A percentile compares a stretch with the other conserved stretches of the same genome.
Evolutionary conservation across 2,797 vertebrate genomes (phyloP).

Genomic region (Myiotriccus ornatus): DNA sequence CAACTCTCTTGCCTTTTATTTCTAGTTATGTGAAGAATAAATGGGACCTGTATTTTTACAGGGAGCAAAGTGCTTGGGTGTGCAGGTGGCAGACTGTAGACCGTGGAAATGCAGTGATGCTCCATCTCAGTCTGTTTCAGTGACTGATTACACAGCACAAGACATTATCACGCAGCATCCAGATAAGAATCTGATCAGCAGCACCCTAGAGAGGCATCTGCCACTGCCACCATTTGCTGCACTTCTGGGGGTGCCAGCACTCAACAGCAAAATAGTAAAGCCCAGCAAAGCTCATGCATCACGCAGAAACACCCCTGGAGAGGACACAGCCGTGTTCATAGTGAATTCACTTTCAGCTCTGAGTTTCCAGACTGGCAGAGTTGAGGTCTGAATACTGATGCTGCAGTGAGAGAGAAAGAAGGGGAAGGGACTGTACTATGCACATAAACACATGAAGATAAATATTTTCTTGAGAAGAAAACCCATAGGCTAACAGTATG

Average conservation of each 20-base stretch:
- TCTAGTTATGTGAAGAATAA: not conserved
- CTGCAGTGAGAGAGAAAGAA: not conserved
- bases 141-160: accelerated
- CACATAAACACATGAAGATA: not conserved
- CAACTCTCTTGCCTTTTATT: not conserved
- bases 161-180: not conserved
- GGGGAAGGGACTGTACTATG: not conserved
- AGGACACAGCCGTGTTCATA: accelerated
- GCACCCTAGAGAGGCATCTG: not conserved
- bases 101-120: not conserved
- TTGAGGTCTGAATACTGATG: not conserved
- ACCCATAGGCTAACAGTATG: not conserved
- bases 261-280: not conserved
- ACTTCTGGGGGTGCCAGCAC: accelerated
- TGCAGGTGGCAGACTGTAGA: not conserved
- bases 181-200: accelerated
- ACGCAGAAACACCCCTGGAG: not conserved
- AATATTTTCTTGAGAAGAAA: not conserved
- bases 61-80: not conserved
- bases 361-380: not conserved
- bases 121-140: not conserved
- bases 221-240: not conserved
- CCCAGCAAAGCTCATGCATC: not conserved
- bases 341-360: not conserved
- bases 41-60: not conserved